Conservation (phyloP, 2,888 invertebrate genomes). For the Athalia rosae region DNA sequence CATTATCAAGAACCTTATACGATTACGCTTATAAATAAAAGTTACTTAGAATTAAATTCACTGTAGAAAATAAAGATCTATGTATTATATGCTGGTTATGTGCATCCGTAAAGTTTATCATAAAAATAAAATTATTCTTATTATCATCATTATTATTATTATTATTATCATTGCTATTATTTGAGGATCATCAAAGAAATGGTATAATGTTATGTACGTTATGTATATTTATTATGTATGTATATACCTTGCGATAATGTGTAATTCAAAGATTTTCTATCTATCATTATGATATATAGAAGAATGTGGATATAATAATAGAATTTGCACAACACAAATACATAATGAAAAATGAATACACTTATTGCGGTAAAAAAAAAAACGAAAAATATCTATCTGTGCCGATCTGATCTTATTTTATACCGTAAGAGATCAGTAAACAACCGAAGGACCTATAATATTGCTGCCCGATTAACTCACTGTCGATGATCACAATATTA, state of each 20-base stretch:
- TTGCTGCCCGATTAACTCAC: background rate
- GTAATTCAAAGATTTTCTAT: background rate
- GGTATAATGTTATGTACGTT: background rate
- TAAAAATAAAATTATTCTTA: conserved; percentile 35
- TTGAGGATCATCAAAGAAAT: conserved; percentile 14
- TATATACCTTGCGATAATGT: background rate
- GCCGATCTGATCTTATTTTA: conserved; percentile 33
- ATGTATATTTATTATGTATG: background rate
- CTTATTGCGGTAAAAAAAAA: conserved; percentile 4
- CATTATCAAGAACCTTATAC: background rate
- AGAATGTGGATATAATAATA: conserved; percentile 33
- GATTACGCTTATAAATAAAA: conserved; percentile 9
- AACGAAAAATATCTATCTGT: background rate
- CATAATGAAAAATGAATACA: conserved; percentile 23
- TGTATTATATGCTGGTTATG: conserved; percentile 45
- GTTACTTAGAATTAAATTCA: conserved; percentile 20
- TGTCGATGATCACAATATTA: background rate
- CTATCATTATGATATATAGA: conserved; percentile 16
- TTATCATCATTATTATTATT: conserved; percentile 1
- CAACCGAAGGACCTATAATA: conserved; percentile 18
- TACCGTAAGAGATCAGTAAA: conserved; percentile 24
- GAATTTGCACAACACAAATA: conserved; percentile 13
- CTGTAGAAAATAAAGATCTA: conserved; percentile 54
- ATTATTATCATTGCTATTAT: background rate
- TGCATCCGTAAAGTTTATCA: conserved; percentile 37